phyloP scores from a whole-genome alignment of 2,888 invertebrate species.

The Trypoxylon attenuatum region DNA sequence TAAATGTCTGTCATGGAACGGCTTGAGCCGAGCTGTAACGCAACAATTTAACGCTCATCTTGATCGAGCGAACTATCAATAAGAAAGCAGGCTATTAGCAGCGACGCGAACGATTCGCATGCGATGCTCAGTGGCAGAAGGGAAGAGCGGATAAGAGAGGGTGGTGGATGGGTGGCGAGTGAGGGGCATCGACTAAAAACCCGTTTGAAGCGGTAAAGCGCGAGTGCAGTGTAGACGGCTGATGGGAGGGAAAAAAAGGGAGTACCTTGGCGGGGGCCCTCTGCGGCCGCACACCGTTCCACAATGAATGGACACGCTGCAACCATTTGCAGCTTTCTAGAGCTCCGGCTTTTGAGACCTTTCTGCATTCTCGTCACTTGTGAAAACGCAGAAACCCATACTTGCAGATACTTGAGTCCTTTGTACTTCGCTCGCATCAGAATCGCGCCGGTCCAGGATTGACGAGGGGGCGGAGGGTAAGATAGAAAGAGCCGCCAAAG shows the following conservation, averaged over 20 bases:
- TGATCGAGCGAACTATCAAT: conserved; percentile 9
- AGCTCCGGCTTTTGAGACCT: conserved; percentile 37
- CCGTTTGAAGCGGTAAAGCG: conserved; percentile 30
- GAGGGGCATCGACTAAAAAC: conserved; percentile 31
- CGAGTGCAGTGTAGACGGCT: conserved; percentile 5
- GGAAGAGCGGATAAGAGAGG: conserved; percentile 5
- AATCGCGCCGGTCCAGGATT: too few species aligned
- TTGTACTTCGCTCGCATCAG: conserved; percentile 1
- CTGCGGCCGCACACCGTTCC: conserved; percentile 19
- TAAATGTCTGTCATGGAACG: conserved; percentile 24
- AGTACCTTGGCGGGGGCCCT: conserved; percentile 35
- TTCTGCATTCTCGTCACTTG: conserved; percentile 35
- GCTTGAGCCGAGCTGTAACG: conserved; percentile 31
- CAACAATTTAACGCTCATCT: conserved; percentile 35
- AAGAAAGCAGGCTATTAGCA: conserved; percentile 27
- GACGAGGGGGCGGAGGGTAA: too few species aligned
- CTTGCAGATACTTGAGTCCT: conserved; percentile 16
- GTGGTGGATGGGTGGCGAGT: neutral
- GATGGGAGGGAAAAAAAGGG: conserved; percentile 3
- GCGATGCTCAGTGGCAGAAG: too few species aligned
- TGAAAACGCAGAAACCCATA: conserved; percentile 28
- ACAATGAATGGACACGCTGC: conserved; percentile 37
- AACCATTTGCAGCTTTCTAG: conserved; percentile 40
- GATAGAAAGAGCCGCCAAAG: conserved; percentile 17
- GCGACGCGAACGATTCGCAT: too few species aligned